Conservation (phyloP, 2,113 vertebrate genomes). For the Larimichthys polyactis region DNA sequence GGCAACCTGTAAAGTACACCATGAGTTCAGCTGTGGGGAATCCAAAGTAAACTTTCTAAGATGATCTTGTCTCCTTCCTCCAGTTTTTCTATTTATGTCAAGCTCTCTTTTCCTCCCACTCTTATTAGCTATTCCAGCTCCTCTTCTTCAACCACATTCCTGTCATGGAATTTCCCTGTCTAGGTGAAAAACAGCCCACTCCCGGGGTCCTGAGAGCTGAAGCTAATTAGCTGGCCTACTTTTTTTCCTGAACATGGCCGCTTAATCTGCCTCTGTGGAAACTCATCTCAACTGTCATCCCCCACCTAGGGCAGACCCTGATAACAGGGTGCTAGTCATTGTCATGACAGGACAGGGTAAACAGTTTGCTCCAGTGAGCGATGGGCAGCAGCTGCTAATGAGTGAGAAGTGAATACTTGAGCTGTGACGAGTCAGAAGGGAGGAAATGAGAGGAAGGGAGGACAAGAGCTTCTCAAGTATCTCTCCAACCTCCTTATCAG, state of each 20-base stretch:
- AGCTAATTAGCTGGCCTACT: slow-evolving; percentile 79
- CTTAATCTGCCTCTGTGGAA: slow-evolving; percentile 68
- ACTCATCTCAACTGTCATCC: slow-evolving; percentile 70
- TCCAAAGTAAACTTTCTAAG: slow-evolving; percentile 34
- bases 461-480: slow-evolving; percentile 63
- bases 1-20: background rate
- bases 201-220: slow-evolving; percentile 45
- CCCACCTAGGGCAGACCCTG: slow-evolving; percentile 51
- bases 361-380: slow-evolving; percentile 67
- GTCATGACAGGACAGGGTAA: slow-evolving; percentile 71
- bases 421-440: slow-evolving; percentile 56
- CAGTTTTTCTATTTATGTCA: slow-evolving; percentile 27
- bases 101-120: slow-evolving; percentile 51
- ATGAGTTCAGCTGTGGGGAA: slow-evolving; percentile 23
- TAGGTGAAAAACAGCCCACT: slow-evolving; percentile 72
- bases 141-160: slow-evolving; percentile 64
- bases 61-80: slow-evolving; percentile 27
- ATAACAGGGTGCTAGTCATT: slow-evolving; percentile 67
- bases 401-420: slow-evolving; percentile 74
- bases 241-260: slow-evolving; percentile 54
- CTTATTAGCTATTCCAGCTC: slow-evolving; percentile 45
- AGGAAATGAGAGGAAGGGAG: slow-evolving; percentile 63
- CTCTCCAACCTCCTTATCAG: slow-evolving; percentile 69
- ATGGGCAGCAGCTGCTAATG: slow-evolving; percentile 72
- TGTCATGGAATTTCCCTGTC: slow-evolving; percentile 72